phyloP scores from a whole-genome alignment of 2,888 invertebrate genomes.

The Ligdia adustata region DNA sequence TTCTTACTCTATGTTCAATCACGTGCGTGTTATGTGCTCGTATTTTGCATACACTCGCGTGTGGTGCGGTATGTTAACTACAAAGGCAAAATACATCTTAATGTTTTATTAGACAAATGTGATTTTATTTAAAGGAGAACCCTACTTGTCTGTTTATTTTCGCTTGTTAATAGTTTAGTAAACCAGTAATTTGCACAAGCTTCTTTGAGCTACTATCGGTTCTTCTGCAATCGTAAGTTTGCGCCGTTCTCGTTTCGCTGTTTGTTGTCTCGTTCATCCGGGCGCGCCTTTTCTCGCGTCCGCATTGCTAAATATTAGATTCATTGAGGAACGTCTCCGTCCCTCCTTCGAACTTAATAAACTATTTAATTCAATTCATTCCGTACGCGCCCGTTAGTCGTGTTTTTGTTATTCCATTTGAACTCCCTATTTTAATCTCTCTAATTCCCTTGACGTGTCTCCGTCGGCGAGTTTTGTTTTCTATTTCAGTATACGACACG shows the following conservation, averaged over 20 bases:
- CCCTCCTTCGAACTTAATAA: slow-evolving; percentile 41
- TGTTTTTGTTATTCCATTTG: slow-evolving; percentile 26
- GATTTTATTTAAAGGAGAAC: slow-evolving; percentile 26
- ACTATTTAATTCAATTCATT: slow-evolving; percentile 36
- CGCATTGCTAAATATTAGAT: slow-evolving; percentile 54
- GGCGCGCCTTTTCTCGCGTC: slow-evolving; percentile 36
- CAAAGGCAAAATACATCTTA: slow-evolving; percentile 28
- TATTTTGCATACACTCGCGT: slow-evolving; percentile 33
- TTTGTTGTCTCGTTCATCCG: slow-evolving; percentile 45
- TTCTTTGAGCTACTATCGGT: slow-evolving; percentile 40
- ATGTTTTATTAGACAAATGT: slow-evolving; percentile 25
- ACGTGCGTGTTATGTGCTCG: slow-evolving; percentile 35
- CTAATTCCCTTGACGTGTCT: slow-evolving; percentile 32
- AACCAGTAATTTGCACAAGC: slow-evolving; percentile 14
- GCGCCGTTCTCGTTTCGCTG: slow-evolving; percentile 44
- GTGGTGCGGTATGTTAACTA: slow-evolving; percentile 33
- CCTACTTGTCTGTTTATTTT: slow-evolving; percentile 7
- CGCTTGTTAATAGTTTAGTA: slow-evolving; percentile 7
- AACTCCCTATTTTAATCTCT: slow-evolving; percentile 41
- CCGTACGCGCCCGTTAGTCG: slow-evolving; percentile 19
- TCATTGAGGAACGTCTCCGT: slow-evolving; percentile 50
- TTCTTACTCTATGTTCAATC: slow-evolving; percentile 28
- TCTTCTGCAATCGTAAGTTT: slow-evolving; percentile 50
- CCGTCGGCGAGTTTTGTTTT: slow-evolving; percentile 39
- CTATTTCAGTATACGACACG: slow-evolving; percentile 43